Conservation (phyloP, 1,140 invertebrate species). For the Drosophila burlai region DNA sequence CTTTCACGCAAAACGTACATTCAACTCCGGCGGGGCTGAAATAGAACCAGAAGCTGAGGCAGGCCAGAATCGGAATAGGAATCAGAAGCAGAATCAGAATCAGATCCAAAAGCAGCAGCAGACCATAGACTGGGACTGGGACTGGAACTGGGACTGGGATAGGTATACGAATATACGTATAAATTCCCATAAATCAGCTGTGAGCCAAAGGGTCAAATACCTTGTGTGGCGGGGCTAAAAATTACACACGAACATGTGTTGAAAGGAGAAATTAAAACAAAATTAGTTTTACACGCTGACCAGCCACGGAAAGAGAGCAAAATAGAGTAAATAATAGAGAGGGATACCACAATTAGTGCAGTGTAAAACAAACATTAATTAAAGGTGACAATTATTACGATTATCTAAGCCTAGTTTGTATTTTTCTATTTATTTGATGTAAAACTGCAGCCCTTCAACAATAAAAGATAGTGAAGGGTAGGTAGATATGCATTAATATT, state of each 20-base stretch:
- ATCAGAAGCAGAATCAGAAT: slow-evolving; percentile 38
- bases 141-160: slow-evolving; percentile 11
- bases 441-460: no score
- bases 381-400: not conserved
- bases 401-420: not conserved
- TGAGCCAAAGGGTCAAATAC: slow-evolving; percentile 84
- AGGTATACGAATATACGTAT: slow-evolving; percentile 71
- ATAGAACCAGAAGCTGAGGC: slow-evolving; percentile 33
- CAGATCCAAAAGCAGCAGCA: slow-evolving; percentile 43
- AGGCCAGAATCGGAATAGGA: slow-evolving; percentile 42
- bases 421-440: no score
- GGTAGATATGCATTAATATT: no score
- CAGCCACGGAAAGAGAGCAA: slow-evolving; percentile 14
- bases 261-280: slow-evolving; percentile 80
- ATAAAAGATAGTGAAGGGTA: no score
- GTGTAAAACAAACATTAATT: slow-evolving; percentile 1
- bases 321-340: slow-evolving; percentile 17
- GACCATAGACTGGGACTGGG: slow-evolving; percentile 44
- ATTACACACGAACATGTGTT: slow-evolving; percentile 83
- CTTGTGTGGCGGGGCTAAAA: slow-evolving; percentile 74
- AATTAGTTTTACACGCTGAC: slow-evolving; percentile 75
- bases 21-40: slow-evolving; percentile 56
- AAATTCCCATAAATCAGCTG: slow-evolving; percentile 85
- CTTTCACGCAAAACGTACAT: slow-evolving; percentile 83
- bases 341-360: not conserved